Evolutionary conservation across 2,888 invertebrate genomes (phyloP).

Genomic region (Eilema depressum): DNA sequence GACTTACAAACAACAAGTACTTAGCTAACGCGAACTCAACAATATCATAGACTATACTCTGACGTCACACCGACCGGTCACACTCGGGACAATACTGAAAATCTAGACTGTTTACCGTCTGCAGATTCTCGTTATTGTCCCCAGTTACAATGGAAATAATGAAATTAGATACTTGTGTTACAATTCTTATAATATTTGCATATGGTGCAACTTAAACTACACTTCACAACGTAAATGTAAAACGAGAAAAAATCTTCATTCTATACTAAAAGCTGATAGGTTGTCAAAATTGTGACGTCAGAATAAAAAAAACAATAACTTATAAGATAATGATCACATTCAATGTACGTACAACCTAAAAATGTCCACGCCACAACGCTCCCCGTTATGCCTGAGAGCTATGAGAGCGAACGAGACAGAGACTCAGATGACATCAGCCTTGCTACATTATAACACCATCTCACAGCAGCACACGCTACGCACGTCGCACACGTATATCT

Average conservation of each 20-base stretch:
- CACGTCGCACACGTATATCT: neutral
- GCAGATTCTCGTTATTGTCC: neutral
- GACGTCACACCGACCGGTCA: conserved; percentile 37
- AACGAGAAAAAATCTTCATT: neutral
- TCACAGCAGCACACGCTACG: neutral
- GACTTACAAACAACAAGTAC: conserved; percentile 43
- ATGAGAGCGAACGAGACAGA: neutral
- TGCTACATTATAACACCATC: too few species aligned
- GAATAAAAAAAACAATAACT: conserved; percentile 30
- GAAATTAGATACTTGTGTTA: neutral
- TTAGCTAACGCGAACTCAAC: conserved; percentile 47
- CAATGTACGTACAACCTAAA: conserved; percentile 13
- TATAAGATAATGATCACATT: conserved; percentile 35
- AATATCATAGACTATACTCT: conserved; percentile 14
- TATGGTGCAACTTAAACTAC: neutral
- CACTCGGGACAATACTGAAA: neutral
- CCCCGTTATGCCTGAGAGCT: too few species aligned
- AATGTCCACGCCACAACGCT: too few species aligned
- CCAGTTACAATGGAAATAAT: neutral
- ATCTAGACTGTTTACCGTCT: neutral
- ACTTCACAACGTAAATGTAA: neutral
- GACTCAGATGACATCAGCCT: too few species aligned
- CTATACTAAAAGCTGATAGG: neutral
- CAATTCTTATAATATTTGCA: neutral
- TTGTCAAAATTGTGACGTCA: conserved; percentile 30